Base-by-base conservation (phyloP, 1,140 invertebrate species). In the Drosophila ironensis region DNA sequence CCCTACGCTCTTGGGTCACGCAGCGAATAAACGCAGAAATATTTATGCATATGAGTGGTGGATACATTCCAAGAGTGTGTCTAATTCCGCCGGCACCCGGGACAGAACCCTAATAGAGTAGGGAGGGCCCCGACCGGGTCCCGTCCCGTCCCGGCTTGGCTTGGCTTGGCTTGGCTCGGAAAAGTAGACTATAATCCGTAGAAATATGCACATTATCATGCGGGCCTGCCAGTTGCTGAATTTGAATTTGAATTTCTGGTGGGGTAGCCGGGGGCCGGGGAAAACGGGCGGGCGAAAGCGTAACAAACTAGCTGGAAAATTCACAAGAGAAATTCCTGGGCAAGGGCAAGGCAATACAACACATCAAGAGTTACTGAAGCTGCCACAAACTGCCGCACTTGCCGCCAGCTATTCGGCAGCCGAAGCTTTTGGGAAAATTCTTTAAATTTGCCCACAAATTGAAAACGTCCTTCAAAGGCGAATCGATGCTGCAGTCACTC, bases 151-250 rank as follows among this genome's bases (percentile, higher is more conserved):
- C n/a, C n/a, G n/a, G n/a, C n/a, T n/a, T n/a, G n/a, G n/a, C n/a
- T n/a, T n/a, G n/a, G n/a, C n/a, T n/a, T n/a, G n/a, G n/a, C n/a
- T n/a, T n/a, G 72, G n/a, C 28, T 30, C 28, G n/a, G 9, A 30
- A 84, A 84, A 78, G 69, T 82, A 73, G 69, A 73, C 78, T 70
- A 78, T 82, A 73, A 84, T 72, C 73, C 73, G 73, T 70, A 61
- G 61, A 82, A 82, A 82, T 84, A 78, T 78, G 78, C 72, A 51
- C 54, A 35, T 84, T 82, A 66, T 73, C 63, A 84, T 73, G 78
- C 69, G 78, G 72, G 72, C 53, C 30, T 28, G 50, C 37, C 53
- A 45, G 50, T 50, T 41, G 33, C 41, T 47, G 57, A 54, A 48
- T 60, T 44, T 40, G 56, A 84, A 67, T 72, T 57, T 72, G 38